phyloP scores from a whole-genome alignment of 2,888 invertebrate genomes.

The Dynastes grantii region DNA sequence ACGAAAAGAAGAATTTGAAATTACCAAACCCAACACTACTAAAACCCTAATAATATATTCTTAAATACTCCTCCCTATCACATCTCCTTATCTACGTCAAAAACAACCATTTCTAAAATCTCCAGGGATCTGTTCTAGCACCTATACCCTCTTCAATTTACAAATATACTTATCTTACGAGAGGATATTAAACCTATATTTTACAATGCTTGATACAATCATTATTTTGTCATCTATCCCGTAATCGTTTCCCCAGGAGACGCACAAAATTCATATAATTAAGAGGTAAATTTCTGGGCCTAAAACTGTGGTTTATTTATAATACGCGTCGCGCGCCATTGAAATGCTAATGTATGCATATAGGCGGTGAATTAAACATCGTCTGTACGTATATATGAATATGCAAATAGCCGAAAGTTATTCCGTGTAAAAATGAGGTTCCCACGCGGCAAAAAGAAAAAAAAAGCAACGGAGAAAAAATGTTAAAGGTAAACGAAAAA shows the following conservation, averaged over 20 bases:
- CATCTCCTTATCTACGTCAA: not conserved
- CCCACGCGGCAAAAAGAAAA: not conserved
- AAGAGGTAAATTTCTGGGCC: slow-evolving; percentile 6
- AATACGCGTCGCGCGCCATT: not conserved
- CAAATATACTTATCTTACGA: too few relatives aligned
- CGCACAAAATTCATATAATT: not conserved
- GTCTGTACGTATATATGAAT: slow-evolving; percentile 9
- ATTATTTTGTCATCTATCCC: too few relatives aligned
- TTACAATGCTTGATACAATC: too few relatives aligned
- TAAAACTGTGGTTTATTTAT: slow-evolving; percentile 1
- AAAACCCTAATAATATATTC: too few relatives aligned
- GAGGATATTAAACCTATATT: too few relatives aligned
- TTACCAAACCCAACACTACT: too few relatives aligned
- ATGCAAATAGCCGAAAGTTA: slow-evolving; percentile 13
- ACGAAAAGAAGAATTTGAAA: too few relatives aligned
- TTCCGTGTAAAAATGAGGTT: slow-evolving; percentile 7
- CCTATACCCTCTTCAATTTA: too few relatives aligned
- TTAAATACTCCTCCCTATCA: too few relatives aligned
- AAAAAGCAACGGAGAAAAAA: too few relatives aligned
- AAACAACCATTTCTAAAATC: not conserved
- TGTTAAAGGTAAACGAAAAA: too few relatives aligned
- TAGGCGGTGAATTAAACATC: slow-evolving; percentile 4
- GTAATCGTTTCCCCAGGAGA: not conserved
- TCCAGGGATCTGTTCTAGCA: not conserved
- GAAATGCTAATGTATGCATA: slow-evolving; percentile 17